These are phyloP conservation scores for roundworm (Caenorhabditis elegans) DNA, from an alignment of 1,140 invertebrate genomes.

Conservation along the genomic window WBcel235 BX284605.5:12244501-12245000, in stretches of 20 bases:
- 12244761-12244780: too few species aligned
- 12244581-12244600: slow-evolving; percentile 58
- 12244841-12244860: too few species aligned
- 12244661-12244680: slow-evolving; percentile 16
- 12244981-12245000: not conserved
- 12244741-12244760: too few species aligned
- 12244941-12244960: slow-evolving; percentile 46
- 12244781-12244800: too few species aligned
- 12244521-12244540: slow-evolving; percentile 70
- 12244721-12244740: too few species aligned
- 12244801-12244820: too few species aligned
- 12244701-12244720: slow-evolving; percentile 26
- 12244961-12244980: not conserved
- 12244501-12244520: slow-evolving; percentile 71
- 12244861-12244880: too few species aligned
- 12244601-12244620: slow-evolving; percentile 54
- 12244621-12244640: slow-evolving; percentile 29
- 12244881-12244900: slow-evolving; percentile 41
- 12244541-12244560: slow-evolving; percentile 68
- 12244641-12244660: slow-evolving; percentile 7
- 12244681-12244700: slow-evolving; percentile 21
- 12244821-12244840: too few species aligned
- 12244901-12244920: slow-evolving; percentile 40
- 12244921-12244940: slow-evolving; percentile 49
- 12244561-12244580: slow-evolving; percentile 67